phyloP scores from a whole-genome alignment of 2,888 invertebrate genomes.

The Leptinotarsa haldemani region DNA sequence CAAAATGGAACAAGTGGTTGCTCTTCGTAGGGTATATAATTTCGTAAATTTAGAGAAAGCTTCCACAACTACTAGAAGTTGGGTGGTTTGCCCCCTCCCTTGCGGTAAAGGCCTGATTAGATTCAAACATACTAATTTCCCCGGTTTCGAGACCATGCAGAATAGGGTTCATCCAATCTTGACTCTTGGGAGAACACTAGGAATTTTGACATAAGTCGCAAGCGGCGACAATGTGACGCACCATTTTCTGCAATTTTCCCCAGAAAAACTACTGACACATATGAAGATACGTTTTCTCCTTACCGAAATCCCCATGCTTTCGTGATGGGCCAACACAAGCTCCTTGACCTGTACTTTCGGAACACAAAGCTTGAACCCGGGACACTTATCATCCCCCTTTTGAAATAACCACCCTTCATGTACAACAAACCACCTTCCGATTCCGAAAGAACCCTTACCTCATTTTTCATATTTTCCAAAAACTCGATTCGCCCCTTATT shows the following conservation, averaged over 20 bases:
- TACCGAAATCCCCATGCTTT: slow-evolving; percentile 15
- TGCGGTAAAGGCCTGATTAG: slow-evolving; percentile 36
- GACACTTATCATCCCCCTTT: neutral
- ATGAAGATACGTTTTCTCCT: slow-evolving; percentile 20
- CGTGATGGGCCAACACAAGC: slow-evolving; percentile 11
- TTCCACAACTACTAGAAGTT: neutral
- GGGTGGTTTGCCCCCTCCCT: slow-evolving; percentile 25
- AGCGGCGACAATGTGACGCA: slow-evolving; percentile 16
- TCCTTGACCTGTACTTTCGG: slow-evolving; percentile 9
- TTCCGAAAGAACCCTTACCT: neutral
- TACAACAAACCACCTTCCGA: slow-evolving; percentile 6
- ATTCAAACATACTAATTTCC: slow-evolving; percentile 30
- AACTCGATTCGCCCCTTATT: slow-evolving; percentile 9
- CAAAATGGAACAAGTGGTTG: slow-evolving; percentile 16
- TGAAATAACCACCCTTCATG: slow-evolving; percentile 23
- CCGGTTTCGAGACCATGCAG: slow-evolving; percentile 7
- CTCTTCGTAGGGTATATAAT: slow-evolving; percentile 11
- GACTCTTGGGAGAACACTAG: neutral
- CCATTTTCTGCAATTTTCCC: slow-evolving; percentile 16
- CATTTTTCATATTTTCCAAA: neutral
- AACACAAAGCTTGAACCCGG: slow-evolving; percentile 22
- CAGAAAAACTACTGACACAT: slow-evolving; percentile 25
- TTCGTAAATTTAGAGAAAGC: neutral
- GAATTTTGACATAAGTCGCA: slow-evolving; percentile 9
- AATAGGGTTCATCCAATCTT: neutral